These are phyloP conservation scores for Kryptolebias marmoratus DNA, from an alignment of 2,113 vertebrate species.

Conservation along the genomic window DNA sequence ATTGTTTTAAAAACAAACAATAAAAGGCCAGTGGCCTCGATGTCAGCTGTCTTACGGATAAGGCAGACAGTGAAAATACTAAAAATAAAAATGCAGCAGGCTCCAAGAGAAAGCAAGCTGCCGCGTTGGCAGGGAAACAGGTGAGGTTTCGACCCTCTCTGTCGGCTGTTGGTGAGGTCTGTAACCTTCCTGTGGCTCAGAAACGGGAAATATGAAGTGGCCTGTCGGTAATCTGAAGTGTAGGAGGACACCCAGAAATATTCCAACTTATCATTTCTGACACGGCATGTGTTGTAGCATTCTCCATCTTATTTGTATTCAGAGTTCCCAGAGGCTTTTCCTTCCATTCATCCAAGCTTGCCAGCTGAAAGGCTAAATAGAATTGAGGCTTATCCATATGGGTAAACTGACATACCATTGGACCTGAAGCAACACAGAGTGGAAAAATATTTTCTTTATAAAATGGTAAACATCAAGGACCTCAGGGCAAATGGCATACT, in stretches of 20 bases:
- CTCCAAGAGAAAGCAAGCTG: constrained; percentile 31
- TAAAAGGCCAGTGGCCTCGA: constrained; percentile 25
- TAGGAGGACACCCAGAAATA: constrained; percentile 30
- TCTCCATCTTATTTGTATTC: constrained; percentile 66
- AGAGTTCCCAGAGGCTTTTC: constrained; percentile 49
- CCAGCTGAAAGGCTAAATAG: constrained; percentile 57
- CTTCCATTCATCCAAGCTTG: constrained; percentile 57
- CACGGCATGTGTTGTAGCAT: constrained; percentile 44
- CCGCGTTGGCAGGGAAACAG: constrained; percentile 29
- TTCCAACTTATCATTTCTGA: constrained; percentile 59
- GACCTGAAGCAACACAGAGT: constrained; percentile 46
- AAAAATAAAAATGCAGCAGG: constrained; percentile 3
- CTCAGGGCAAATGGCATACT: constrained; percentile 9
- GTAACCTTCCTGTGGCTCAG: constrained; percentile 31
- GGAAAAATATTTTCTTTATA: constrained; percentile 32
- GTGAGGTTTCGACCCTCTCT: constrained; percentile 51
- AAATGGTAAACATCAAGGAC: constrained; percentile 41
- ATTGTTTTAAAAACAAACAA: constrained; percentile 62
- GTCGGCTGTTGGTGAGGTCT: constrained; percentile 12
- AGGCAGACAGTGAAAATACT: constrained; percentile 25
- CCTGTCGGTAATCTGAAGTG: constrained; percentile 37
- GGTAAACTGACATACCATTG: constrained; percentile 48
- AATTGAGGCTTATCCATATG: constrained; percentile 54
- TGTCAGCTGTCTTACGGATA: constrained; percentile 36
- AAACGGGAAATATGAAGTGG: constrained; percentile 49